Evolutionary conservation across 2,113 vertebrate species (phyloP), one percentile per base, ranked within the genome.

Genomic region (Trachemys scripta): DNA sequence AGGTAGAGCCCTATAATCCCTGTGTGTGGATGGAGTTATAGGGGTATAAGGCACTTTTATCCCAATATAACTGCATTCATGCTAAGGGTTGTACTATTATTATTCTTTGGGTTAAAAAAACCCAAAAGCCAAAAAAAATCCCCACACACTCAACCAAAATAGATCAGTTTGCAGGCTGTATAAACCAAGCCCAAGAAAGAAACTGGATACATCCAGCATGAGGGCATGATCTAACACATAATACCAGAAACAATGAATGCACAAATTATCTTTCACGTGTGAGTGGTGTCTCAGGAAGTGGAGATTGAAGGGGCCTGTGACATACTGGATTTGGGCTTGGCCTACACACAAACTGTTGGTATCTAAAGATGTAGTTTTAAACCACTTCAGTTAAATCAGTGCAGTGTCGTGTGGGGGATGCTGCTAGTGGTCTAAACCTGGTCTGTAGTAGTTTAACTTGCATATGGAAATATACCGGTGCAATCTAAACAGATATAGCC

Each of bases 401-500:
- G 22, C 65, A 80, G n/a, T 45, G 1, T 25, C 38, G 22, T 2
- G 49, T 6, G 16, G 29, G 31, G 62, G 14, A 65, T 17, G 14
- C 13, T 65, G 31, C 31, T 65, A 65, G 29, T 65, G 5, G 57
- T 80, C 51, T n/a, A 59, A 84, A 81, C 78, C 3, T 1, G 80
- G 53, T 1, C 54, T 7, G 8, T 38, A 79, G 2, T 2, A 62
- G 1, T 82, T 87, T 87, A 79, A 38, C 1, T 38, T 88, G 0
- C 29, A 16, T 59, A 38, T 78, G 57, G 51, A 82, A 86, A 81
- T 12, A 1, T 42, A 59, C 80, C 86, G 9, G 20, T 2, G 29
- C 50, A 3, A 35, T 35, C 16, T 35, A 89, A 89, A 72, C 0
- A 10, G 38, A 1, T 59, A 3, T n/a, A 47, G 53, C 31, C 1